Conservation (phyloP, 2,888 invertebrate species). For the Parasteatoda lunata region DNA sequence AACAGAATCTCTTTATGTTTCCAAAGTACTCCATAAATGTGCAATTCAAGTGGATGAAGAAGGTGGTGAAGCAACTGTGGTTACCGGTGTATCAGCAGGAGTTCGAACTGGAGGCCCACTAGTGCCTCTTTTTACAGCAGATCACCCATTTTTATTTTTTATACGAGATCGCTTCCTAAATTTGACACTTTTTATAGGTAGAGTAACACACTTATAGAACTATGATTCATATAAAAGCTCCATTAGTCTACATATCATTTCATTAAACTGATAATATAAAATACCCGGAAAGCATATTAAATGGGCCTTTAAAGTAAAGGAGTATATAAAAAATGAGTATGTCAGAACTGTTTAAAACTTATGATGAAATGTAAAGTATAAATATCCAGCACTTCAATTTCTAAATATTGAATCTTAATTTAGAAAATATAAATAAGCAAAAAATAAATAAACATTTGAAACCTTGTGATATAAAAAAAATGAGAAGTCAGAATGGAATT, state of each 20-base stretch:
- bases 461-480: no score
- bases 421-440: no score
- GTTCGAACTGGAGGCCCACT: constrained; percentile 65
- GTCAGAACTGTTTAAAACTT: no score
- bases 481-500: no score
- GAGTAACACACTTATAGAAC: constrained; percentile 45
- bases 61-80: constrained; percentile 62
- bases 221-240: background rate
- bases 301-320: no score
- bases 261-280: no score
- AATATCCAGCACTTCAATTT: no score
- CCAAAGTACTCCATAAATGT: constrained; percentile 58
- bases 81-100: constrained; percentile 65
- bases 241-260: background rate
- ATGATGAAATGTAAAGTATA: no score
- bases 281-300: no score
- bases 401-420: no score
- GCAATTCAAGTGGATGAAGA: constrained; percentile 66
- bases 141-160: constrained; percentile 84
- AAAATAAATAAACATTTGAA: no score
- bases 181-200: constrained; percentile 82
- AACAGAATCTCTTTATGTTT: constrained; percentile 40
- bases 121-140: constrained; percentile 76
- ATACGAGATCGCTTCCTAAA: constrained; percentile 81
- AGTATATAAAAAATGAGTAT: no score